phyloP scores from a whole-genome alignment of 2,797 vertebrate species.

The Mus spretus region DNA sequence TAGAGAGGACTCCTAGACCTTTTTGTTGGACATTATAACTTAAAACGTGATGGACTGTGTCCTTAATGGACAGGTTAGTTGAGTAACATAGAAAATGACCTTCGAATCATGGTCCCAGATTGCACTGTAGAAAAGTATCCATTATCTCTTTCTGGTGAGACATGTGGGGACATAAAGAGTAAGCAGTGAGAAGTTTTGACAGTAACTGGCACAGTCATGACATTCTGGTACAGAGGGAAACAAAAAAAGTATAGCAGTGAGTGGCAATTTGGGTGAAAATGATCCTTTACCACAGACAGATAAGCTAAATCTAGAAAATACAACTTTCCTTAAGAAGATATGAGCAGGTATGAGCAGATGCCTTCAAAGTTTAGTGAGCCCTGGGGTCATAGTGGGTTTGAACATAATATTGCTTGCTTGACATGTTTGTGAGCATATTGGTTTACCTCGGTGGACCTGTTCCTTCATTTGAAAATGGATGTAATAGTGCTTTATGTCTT shows the following conservation, averaged over 20 bases:
- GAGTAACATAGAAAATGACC: background rate
- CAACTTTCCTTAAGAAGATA: background rate
- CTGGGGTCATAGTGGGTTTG: background rate
- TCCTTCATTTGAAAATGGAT: background rate
- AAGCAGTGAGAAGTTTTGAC: background rate
- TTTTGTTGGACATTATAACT: background rate
- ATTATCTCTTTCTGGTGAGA: background rate
- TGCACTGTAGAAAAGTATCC: background rate
- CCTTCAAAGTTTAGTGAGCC: background rate
- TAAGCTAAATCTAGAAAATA: background rate
- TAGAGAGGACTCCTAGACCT: background rate
- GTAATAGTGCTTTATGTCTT: background rate
- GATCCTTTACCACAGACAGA: background rate
- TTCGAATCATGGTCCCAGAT: background rate
- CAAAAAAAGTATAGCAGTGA: background rate
- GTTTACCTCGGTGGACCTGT: background rate
- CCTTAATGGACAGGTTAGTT: background rate
- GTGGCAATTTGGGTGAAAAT: background rate
- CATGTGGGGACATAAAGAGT: background rate
- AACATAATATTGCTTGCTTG: background rate
- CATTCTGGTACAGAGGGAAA: background rate
- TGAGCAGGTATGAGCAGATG: background rate
- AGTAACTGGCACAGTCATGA: background rate
- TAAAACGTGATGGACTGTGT: background rate
- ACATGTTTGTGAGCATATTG: slow-evolving; percentile 23